These are phyloP conservation scores for Enteromius thamalakanensis DNA, from an alignment of 2,797 vertebrate genomes.

Conservation along the genomic window DNA sequence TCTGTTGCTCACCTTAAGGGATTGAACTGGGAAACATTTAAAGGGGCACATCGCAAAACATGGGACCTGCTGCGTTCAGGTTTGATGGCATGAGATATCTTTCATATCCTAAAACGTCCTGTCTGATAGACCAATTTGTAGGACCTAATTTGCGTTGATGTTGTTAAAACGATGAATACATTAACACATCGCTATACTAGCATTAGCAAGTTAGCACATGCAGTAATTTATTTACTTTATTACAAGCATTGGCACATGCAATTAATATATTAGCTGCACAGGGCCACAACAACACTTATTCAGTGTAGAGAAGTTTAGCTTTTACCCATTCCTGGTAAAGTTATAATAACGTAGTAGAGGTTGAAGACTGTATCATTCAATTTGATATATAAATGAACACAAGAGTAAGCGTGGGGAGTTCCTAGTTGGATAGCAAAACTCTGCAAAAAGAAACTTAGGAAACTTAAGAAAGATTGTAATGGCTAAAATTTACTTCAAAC, in stretches of 20 bases:
- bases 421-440: background rate
- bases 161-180: background rate
- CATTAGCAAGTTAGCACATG: constrained; percentile 14
- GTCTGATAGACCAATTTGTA: background rate
- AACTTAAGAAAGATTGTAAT: background rate
- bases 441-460: background rate
- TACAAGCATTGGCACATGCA: background rate
- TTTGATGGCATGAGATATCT: background rate
- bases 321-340: background rate
- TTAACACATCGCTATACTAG: constrained; percentile 10
- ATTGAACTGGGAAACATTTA: constrained; percentile 10
- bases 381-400: background rate
- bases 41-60: constrained; percentile 5
- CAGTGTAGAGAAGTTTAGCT: background rate
- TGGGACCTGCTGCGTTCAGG: background rate
- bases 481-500: constrained; percentile 18
- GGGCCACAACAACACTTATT: background rate
- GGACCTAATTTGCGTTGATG: background rate
- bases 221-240: background rate
- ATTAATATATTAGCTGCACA: background rate
- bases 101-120: background rate
- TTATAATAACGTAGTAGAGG: background rate
- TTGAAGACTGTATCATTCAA: background rate
- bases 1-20: constrained; percentile 14
- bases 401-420: background rate